Evolutionary conservation across 2,797 vertebrate species (phyloP).

Genomic region (Pterois miles): DNA sequence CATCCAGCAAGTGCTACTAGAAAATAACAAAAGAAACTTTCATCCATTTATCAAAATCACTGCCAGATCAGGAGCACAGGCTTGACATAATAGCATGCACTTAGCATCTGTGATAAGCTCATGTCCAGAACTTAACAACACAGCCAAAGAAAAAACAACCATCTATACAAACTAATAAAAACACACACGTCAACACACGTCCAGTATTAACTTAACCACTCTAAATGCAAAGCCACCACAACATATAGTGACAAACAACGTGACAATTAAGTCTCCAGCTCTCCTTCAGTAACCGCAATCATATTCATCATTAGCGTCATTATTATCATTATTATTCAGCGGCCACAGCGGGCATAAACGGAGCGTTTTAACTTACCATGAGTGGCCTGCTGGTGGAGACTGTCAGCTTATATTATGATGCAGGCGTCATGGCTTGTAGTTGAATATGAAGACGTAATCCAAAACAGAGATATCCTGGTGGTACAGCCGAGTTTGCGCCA

Average conservation of each 20-base stretch:
- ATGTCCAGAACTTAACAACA: not conserved
- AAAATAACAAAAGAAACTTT: not conserved
- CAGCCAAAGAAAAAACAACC: not conserved
- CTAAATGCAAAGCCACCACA: not conserved
- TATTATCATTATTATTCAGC: not conserved
- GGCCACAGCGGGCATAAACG: not conserved
- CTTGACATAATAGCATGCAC: not conserved
- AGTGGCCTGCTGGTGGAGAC: not conserved
- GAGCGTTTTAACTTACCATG: not conserved
- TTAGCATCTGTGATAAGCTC: not conserved
- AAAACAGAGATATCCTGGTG: not conserved
- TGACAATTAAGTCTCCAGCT: not conserved
- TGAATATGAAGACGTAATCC: not conserved
- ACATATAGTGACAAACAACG: not conserved
- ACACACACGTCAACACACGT: not conserved
- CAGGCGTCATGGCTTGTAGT: fast-evolving
- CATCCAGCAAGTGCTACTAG: not conserved
- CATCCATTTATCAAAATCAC: not conserved
- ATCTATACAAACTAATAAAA: not conserved
- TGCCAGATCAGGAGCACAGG: not conserved
- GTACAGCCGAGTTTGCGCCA: not conserved
- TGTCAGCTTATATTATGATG: not conserved
- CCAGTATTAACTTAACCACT: not conserved
- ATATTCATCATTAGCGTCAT: not conserved
- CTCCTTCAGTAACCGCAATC: not conserved